phyloP scores from a whole-genome alignment of 2,888 invertebrate genomes.

The Scelioninae gen. 1 region DNA sequence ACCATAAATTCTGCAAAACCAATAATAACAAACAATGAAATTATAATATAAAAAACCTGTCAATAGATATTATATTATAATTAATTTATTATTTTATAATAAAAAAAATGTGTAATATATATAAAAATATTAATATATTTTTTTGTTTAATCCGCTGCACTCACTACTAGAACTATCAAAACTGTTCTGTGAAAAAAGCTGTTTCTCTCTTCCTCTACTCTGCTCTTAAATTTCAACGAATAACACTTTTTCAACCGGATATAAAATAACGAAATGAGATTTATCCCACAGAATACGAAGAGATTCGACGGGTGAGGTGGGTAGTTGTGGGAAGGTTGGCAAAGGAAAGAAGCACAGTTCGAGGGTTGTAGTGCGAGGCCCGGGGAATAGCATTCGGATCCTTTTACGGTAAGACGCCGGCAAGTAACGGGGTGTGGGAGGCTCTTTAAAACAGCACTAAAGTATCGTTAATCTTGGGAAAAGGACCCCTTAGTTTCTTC shows the following conservation, averaged over 20 bases:
- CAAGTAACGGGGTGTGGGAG: constrained; percentile 67
- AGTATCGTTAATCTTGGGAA: constrained; percentile 84
- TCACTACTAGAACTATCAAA: not conserved
- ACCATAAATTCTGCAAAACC: too few relatives aligned
- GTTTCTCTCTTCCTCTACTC: not conserved
- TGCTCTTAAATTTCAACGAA: constrained; percentile 6
- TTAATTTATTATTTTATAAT: too few relatives aligned
- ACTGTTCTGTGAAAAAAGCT: not conserved
- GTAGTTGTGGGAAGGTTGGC: constrained; percentile 32
- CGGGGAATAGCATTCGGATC: constrained; percentile 62
- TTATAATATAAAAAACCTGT: too few relatives aligned
- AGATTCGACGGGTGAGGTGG: constrained; percentile 62
- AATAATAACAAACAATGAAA: too few relatives aligned
- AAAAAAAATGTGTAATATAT: too few relatives aligned
- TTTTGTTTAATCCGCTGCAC: too few relatives aligned
- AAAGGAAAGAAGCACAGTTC: constrained; percentile 41
- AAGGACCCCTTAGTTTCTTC: constrained; percentile 80
- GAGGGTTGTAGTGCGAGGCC: constrained; percentile 59
- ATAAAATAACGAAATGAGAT: constrained; percentile 76
- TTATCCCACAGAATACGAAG: constrained; percentile 66
- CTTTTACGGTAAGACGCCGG: constrained; percentile 47
- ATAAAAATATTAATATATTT: too few relatives aligned
- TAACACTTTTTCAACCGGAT: constrained; percentile 11
- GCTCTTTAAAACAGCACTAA: constrained; percentile 83
- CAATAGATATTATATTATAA: too few relatives aligned